phyloP scores from a whole-genome alignment of 2,797 vertebrate genomes.

The Syndactyla subalaris region DNA sequence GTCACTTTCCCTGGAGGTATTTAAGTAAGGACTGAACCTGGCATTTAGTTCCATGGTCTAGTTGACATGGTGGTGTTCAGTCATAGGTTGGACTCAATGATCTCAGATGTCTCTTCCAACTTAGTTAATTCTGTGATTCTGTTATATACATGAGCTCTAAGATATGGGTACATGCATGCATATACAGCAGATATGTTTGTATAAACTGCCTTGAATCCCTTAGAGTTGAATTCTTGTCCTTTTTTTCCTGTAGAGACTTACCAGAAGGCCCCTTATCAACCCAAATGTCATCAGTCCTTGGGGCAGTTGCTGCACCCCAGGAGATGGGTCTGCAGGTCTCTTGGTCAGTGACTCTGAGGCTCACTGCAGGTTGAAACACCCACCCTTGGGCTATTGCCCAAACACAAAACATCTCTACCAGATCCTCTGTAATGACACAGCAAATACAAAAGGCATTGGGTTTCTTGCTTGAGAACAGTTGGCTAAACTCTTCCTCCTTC shows the following conservation, averaged over 20 bases:
- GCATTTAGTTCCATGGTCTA: background rate
- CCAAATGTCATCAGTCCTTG: background rate
- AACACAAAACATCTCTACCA: background rate
- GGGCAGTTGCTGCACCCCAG: background rate
- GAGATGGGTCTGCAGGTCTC: background rate
- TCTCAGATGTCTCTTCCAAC: background rate
- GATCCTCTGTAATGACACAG: background rate
- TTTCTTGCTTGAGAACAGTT: background rate
- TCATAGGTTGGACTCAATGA: background rate
- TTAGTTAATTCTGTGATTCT: background rate
- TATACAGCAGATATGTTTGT: background rate
- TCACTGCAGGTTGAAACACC: background rate
- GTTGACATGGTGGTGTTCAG: background rate
- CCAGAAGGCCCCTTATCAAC: background rate
- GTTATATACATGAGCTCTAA: background rate
- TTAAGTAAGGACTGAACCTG: background rate
- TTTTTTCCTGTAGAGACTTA: background rate
- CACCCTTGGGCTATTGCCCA: background rate
- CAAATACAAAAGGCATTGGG: background rate
- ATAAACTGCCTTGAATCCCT: background rate
- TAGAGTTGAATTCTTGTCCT: background rate
- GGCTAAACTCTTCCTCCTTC: background rate
- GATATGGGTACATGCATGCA: rapidly evolving
- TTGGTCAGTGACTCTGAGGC: background rate
- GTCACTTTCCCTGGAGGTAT: background rate